Evolutionary conservation across 1,140 invertebrate genomes (phyloP), one percentile per base, ranked within the genome.

Genomic region (Sarcophaga peregrina): DNA sequence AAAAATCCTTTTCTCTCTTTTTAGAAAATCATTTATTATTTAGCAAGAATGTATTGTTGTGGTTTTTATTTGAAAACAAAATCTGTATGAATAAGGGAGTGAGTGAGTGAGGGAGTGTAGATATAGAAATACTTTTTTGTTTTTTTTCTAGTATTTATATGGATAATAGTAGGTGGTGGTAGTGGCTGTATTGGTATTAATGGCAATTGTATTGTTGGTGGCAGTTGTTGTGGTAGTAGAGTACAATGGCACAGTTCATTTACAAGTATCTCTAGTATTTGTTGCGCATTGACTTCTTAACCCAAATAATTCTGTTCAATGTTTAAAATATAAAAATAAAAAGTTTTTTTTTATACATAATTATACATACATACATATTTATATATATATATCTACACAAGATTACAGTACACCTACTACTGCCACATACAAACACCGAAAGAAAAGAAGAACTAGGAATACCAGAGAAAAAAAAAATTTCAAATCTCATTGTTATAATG

Each of bases 241-340:
- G 20, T 68, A 20, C 15, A 52, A 74, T 50, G 46, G 47, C 47
- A 48, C 50, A 47, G n/a, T 52, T 78, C 20, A 68, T 68, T 68
- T 68, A 68, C 62, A 68, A 68, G 62, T 68, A 68, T 68, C n/a
- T 68, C 6, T 68, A 17, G 47, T 78, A 78, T 78, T 78, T 78
- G 75, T 78, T 78, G 75, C 75, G 75, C 75, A 78, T 78, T 78
- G 75, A 78, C 75, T 78, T 78, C 75, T 52, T 78, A 78, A 78
- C 75, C 75, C 15, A 78, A 78, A 78, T 78, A 78, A 50, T 78
- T 78, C 20, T 78, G 75, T 78, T 78, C 75, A 78, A 78, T 68
- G 62, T 68, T 68, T 17, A 68, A 20, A 68, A 68, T 9, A 68
- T n/a, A 17, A 68, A 68, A 52, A 52, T 10, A 52, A 52, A 52